Conservation (phyloP, 1,140 invertebrate species). For the Ylistrum balloti region DNA sequence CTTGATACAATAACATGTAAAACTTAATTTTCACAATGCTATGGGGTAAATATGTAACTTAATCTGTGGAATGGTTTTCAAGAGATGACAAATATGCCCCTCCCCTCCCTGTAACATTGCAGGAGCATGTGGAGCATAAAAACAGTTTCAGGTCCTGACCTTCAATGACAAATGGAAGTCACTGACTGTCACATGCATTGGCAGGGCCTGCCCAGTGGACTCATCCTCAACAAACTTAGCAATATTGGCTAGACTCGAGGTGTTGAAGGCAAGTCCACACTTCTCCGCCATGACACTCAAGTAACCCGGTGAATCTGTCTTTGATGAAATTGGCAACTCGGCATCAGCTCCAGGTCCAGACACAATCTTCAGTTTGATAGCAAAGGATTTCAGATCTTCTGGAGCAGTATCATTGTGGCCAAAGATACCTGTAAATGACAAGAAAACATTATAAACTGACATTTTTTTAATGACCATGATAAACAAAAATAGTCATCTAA, state of each 20-base stretch:
- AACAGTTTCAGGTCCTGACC: too few relatives aligned
- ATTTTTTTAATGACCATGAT: too few relatives aligned
- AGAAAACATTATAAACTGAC: not conserved
- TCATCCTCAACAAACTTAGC: conserved; percentile 94
- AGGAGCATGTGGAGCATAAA: too few relatives aligned
- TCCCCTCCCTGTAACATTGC: too few relatives aligned
- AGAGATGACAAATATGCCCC: too few relatives aligned
- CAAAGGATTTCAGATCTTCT: conserved; percentile 13
- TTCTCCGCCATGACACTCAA: conserved; percentile 63
- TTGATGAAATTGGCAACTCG: conserved; percentile 41
- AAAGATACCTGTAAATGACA: conserved; percentile 31
- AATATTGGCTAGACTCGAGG: conserved; percentile 91
- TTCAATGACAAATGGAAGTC: conserved; percentile 74
- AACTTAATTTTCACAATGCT: too few relatives aligned
- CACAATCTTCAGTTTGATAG: conserved; percentile 52
- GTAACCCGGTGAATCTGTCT: conserved; percentile 54
- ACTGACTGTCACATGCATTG: conserved; percentile 86
- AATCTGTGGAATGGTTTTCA: too few relatives aligned
- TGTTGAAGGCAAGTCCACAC: conserved; percentile 85
- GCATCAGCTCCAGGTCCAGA: conserved; percentile 47
- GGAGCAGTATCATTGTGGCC: not conserved
- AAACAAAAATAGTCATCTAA: too few relatives aligned
- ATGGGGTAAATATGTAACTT: too few relatives aligned
- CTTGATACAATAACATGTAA: too few relatives aligned
- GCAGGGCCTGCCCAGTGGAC: conserved; percentile 88